Percentiles rank a stretch among this genome's conserved stretches.
Conservation (phyloP, 2,113 vertebrate genomes). For the Phyllostomus hastatus region DNA sequence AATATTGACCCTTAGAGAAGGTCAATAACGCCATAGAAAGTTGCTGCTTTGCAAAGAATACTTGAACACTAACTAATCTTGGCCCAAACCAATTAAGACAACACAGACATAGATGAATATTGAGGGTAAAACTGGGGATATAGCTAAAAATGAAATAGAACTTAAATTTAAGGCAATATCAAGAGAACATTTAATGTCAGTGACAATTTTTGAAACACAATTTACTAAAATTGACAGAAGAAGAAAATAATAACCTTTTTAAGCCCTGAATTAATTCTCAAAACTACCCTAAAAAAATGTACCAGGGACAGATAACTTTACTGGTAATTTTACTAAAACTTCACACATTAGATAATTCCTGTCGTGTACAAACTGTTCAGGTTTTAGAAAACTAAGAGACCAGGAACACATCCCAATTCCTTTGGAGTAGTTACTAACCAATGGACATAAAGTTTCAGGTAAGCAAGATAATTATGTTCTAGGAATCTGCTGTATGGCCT, state of each 20-base stretch:
- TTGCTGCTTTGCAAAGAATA: neutral
- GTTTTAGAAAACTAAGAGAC: neutral
- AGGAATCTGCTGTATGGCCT: accelerated
- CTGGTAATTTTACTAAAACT: neutral
- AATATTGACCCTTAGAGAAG: neutral
- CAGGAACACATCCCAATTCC: neutral
- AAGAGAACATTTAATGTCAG: neutral
- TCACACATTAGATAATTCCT: neutral
- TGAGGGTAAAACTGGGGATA: neutral
- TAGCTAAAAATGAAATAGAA: neutral
- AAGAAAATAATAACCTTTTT: neutral
- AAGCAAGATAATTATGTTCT: neutral
- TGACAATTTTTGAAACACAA: neutral
- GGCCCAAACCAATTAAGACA: neutral
- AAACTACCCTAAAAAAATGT: neutral
- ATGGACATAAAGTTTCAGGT: neutral
- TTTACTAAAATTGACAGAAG: neutral
- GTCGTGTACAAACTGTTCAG: neutral
- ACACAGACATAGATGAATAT: neutral
- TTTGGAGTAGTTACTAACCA: neutral
- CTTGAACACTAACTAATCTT: neutral
- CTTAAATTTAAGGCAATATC: neutral
- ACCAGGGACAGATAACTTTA: neutral
- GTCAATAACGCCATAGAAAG: neutral
- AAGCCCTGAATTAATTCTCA: neutral